Percentiles rank a stretch among this genome's conserved stretches.
phyloP scores from a whole-genome alignment of 2,113 vertebrate species.

The Larimichthys crocea region DNA sequence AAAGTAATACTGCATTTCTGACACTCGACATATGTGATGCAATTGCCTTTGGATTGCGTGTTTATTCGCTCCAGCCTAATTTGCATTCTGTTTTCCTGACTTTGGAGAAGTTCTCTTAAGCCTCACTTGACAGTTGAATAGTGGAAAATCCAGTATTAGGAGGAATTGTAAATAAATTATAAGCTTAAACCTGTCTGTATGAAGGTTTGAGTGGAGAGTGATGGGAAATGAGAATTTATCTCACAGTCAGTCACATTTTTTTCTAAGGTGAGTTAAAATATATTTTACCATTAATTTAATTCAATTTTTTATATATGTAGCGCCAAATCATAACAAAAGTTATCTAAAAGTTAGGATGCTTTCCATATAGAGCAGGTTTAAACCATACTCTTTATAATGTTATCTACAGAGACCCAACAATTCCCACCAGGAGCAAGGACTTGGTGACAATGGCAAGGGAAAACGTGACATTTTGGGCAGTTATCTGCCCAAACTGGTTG shows the following conservation, averaged over 20 bases:
- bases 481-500: no score
- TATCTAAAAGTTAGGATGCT: no score
- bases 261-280: background rate
- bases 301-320: no score
- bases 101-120: conserved; percentile 30
- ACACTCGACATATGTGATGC: conserved; percentile 18
- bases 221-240: background rate
- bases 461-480: no score
- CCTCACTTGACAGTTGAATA: conserved; percentile 32
- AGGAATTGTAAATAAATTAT: background rate
- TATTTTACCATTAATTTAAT: no score
- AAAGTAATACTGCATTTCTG: background rate
- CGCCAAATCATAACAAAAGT: no score
- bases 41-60: conserved; percentile 18
- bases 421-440: no score
- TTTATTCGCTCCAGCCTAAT: conserved; percentile 15
- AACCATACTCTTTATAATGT: no score
- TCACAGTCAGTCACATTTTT: background rate
- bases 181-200: background rate
- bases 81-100: conserved; percentile 38
- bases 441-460: no score
- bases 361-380: no score
- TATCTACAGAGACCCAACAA: no score
- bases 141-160: background rate
- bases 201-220: conserved; percentile 4